phyloP scores from a whole-genome alignment of 2,888 invertebrate species.

The Diarsia brunnea region DNA sequence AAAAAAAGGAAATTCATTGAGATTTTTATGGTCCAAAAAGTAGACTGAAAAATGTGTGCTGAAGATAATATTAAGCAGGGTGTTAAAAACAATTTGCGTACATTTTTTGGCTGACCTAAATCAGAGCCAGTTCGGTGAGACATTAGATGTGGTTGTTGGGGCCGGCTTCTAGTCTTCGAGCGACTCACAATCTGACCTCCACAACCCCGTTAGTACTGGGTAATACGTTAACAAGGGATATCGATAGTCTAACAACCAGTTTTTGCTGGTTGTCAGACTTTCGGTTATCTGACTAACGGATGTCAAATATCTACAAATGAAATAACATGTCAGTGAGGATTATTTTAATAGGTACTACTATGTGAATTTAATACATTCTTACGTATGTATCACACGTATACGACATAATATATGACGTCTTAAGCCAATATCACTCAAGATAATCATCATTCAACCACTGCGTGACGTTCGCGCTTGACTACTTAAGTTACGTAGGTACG shows the following conservation, averaged over 20 bases:
- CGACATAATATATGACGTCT: conserved; percentile 18
- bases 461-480: conserved; percentile 21
- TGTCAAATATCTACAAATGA: no score
- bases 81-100: conserved; percentile 17
- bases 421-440: conserved; percentile 30
- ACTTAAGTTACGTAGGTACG: neutral
- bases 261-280: no score
- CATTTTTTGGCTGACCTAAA: conserved; percentile 13
- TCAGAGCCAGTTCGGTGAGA: neutral
- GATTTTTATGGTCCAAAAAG: conserved; percentile 12
- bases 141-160: neutral
- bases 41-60: conserved; percentile 3
- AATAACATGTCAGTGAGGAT: neutral
- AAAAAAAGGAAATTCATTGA: conserved; percentile 29
- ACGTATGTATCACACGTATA: conserved; percentile 14
- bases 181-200: no score
- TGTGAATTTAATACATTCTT: conserved; percentile 28
- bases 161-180: no score
- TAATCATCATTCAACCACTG: conserved; percentile 27
- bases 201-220: no score
- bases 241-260: no score
- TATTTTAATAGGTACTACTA: neutral
- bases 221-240: no score
- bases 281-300: no score
- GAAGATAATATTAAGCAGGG: conserved; percentile 9